These are phyloP conservation scores for Gryllus bimaculatus DNA, from an alignment of 1,140 invertebrate species.

Conservation along the genomic window DNA sequence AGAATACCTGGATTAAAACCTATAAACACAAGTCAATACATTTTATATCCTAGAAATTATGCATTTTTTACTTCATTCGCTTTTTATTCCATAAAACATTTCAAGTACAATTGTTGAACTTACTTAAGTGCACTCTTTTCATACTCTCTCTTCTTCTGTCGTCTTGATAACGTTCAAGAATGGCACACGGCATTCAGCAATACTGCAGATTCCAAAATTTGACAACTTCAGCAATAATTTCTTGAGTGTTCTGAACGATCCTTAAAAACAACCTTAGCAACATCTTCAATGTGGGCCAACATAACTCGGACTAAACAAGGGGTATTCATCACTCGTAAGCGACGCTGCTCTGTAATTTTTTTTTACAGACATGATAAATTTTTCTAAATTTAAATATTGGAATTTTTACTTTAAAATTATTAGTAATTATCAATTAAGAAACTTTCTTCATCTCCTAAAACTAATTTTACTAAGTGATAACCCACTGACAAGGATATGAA, in stretches of 20 bases:
- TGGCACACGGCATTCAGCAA: conserved; percentile 67
- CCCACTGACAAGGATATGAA: too few relatives aligned
- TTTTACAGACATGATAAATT: not conserved
- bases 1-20: not conserved
- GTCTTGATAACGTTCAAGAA: conserved; percentile 64
- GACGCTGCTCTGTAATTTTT: conserved; percentile 54
- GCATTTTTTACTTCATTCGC: not conserved
- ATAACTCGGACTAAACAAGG: conserved; percentile 65
- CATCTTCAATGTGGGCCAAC: conserved; percentile 71
- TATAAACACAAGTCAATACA: too few relatives aligned
- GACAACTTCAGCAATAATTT: conserved; percentile 70
- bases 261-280: conserved; percentile 69
- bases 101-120: conserved; percentile 25
- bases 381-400: too few relatives aligned
- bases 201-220: conserved; percentile 73
- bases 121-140: conserved; percentile 59
- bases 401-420: too few relatives aligned
- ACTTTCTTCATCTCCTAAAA: too few relatives aligned
- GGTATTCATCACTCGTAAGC: conserved; percentile 67
- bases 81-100: not conserved
- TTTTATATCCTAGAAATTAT: not conserved
- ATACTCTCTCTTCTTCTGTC: conserved; percentile 71
- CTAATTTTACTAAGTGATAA: too few relatives aligned
- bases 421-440: too few relatives aligned
- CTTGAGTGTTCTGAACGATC: conserved; percentile 60